Percentiles rank a stretch among this genome's conserved stretches.
Evolutionary conservation across 2,113 vertebrate species (phyloP).

Genomic region (Rallus limicola): DNA sequence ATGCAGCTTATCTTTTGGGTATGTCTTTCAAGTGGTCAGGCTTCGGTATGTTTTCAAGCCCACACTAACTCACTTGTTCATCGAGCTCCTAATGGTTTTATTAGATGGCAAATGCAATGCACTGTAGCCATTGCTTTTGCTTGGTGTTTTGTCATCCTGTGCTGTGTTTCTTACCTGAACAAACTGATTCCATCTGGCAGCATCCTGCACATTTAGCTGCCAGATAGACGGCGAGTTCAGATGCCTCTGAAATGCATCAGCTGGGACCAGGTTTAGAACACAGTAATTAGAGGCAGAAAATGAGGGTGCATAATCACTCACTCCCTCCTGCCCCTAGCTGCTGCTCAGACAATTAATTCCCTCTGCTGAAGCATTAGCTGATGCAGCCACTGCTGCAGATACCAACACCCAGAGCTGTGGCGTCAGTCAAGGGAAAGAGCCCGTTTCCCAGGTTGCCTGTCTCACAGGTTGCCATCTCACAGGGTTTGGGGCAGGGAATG

Average conservation of each 20-base stretch:
- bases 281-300: constrained; percentile 66
- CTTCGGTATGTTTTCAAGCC: neutral
- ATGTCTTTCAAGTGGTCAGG: neutral
- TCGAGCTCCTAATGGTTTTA: neutral
- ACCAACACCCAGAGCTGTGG: neutral
- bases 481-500: neutral
- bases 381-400: neutral
- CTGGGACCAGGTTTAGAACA: constrained; percentile 34
- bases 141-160: neutral
- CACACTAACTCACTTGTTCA: neutral
- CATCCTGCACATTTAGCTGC: neutral
- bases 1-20: neutral
- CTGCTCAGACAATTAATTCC: constrained; percentile 63
- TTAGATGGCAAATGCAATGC: neutral
- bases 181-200: neutral
- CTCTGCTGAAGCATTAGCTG: constrained; percentile 32
- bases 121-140: neutral
- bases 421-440: neutral
- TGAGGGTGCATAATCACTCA: constrained; percentile 47
- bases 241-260: neutral
- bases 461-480: fast-evolving
- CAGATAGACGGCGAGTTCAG: neutral
- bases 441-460: neutral
- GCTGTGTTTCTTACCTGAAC: neutral
- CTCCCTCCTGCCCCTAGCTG: constrained; percentile 47